Percentiles rank a stretch among this genome's conserved stretches.
phyloP scores from a whole-genome alignment of 2,888 invertebrate genomes.

The Hirtodrosophila confusa region DNA sequence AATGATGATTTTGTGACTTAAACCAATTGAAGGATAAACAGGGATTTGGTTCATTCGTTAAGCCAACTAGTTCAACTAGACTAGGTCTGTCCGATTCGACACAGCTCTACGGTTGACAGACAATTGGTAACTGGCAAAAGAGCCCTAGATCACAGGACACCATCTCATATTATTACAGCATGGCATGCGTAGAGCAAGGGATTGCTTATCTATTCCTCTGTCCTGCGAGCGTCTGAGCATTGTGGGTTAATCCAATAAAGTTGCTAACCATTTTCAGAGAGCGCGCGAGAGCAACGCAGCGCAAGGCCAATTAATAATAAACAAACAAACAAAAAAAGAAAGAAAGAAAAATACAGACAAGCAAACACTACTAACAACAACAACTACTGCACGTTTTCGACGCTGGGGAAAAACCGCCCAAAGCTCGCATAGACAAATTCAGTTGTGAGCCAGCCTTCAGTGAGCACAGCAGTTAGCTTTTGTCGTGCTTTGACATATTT shows the following conservation, averaged over 20 bases:
- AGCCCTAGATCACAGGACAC: no score
- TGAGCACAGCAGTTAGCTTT: conserved; percentile 53
- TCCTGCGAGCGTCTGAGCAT: conserved; percentile 3
- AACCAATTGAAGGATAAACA: no score
- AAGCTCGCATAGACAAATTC: conserved; percentile 49
- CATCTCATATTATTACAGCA: no score
- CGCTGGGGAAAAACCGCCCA: conserved; percentile 55
- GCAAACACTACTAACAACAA: conserved; percentile 22
- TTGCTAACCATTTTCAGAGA: conserved; percentile 64
- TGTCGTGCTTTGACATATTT: conserved; percentile 39
- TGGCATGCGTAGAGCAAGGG: neutral
- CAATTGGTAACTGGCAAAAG: no score
- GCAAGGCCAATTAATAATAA: conserved; percentile 56
- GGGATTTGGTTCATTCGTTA: no score
- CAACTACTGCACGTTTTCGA: conserved; percentile 24
- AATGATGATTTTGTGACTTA: no score
- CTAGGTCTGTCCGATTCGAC: no score
- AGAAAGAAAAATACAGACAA: conserved; percentile 28
- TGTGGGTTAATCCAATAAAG: conserved; percentile 68
- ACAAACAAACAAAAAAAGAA: conserved; percentile 38
- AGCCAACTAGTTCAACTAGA: no score
- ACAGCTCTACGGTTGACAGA: no score
- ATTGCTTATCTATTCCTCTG: conserved; percentile 29
- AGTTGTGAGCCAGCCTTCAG: conserved; percentile 70
- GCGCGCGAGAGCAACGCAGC: conserved; percentile 43